Evolutionary conservation across 2,797 vertebrate species (phyloP), one percentile per base, ranked within the genome.

Genomic region (Pterois miles): DNA sequence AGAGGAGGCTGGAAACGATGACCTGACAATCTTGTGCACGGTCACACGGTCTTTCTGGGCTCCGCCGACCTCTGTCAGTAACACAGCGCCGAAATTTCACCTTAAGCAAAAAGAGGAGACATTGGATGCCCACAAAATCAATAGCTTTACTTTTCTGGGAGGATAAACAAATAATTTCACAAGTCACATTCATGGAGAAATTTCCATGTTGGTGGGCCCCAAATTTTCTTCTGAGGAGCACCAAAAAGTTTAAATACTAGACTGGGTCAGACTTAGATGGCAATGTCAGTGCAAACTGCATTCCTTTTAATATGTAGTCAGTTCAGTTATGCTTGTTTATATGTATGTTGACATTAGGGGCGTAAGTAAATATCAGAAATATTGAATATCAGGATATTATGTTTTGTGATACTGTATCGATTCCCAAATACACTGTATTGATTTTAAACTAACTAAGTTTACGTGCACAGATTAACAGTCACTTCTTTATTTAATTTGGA

Each of bases 91-190:
- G 67, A 78, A 79, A 81, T 40, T 83, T 82, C 78, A 90, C 84
- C 83, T 88, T 60, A 60, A 83, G 84, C 83, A 85, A 82, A 77
- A 36, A 70, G 63, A 84, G 77, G 82, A 92, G 79, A 90, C 81
- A 80, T 75, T 7, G 43, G 57, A 82, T 86, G 77, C 84, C 77
- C 80, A 86, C 80, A 56, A 88, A 92, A 93, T 94, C 91, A 75
- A 93, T 93, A 91, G 20, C 68, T 85, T 86, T 52, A 84, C 83
- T 89, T 88, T 71, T 75, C 46, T 52, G 63, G 86, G 75, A 74
- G 74, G 72, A 83, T 78, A 71, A 85, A 90, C 76, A 48, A 69
- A 78, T 74, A 65, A 60, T 78, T 86, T 90, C 58, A 80, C 31
- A 60, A 83, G 64, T 83, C 78, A 83, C 70, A 83, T 43, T 70